These are phyloP conservation scores for Cettia cetti DNA, from an alignment of 2,113 vertebrate genomes.

Conservation along the genomic window DNA sequence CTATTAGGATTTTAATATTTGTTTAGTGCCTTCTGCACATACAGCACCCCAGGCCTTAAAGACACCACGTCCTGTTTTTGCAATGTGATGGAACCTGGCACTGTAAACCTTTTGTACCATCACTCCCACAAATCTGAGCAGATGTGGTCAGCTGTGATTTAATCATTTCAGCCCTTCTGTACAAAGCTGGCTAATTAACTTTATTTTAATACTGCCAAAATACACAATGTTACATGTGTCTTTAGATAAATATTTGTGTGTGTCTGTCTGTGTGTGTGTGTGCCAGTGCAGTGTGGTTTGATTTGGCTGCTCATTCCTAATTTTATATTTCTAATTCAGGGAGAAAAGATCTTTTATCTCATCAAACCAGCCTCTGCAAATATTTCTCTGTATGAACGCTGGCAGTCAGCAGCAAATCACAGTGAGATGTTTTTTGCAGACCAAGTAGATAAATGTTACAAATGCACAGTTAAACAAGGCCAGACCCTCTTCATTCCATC, in stretches of 20 bases:
- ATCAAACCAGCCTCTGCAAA: constrained; percentile 97
- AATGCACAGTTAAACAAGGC: constrained; percentile 94
- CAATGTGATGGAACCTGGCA: not conserved
- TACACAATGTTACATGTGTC: not conserved
- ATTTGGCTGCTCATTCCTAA: not conserved
- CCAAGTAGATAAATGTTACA: constrained; percentile 99
- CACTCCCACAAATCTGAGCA: not conserved
- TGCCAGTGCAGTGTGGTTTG: not conserved
- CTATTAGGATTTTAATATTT: not conserved
- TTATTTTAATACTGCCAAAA: not conserved
- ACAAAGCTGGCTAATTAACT: not conserved
- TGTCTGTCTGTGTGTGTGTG: not conserved
- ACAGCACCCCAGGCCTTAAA: not conserved
- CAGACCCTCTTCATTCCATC: constrained; percentile 97
- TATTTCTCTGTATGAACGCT: constrained; percentile 95
- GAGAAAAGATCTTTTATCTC: constrained; percentile 98
- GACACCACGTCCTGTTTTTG: rapidly evolving
- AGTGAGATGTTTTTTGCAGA: constrained; percentile 99
- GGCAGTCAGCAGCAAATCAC: constrained; percentile 95
- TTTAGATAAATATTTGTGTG: not conserved
- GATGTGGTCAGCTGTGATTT: not conserved
- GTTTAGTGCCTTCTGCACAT: not conserved
- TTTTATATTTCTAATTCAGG: constrained; percentile 73
- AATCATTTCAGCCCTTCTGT: not conserved
- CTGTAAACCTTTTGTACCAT: not conserved